Conservation (phyloP, 2,888 invertebrate genomes). For the Julus scanicus region DNA sequence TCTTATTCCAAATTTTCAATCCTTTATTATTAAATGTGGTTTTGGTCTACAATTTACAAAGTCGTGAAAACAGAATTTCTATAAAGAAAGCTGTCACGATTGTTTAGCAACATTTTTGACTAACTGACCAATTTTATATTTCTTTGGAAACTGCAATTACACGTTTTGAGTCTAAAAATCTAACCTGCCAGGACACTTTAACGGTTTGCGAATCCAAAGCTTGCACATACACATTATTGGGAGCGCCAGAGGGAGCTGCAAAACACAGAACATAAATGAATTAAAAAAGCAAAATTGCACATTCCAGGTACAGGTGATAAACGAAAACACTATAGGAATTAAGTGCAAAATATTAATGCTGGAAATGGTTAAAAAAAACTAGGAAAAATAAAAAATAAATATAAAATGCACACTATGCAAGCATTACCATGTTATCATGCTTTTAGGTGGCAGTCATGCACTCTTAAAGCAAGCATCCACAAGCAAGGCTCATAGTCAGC, state of each 20-base stretch:
- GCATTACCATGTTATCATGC: slow-evolving; percentile 52
- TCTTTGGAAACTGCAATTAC: background rate
- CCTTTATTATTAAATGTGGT: too few species aligned
- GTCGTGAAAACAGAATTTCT: background rate
- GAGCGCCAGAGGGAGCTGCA: slow-evolving; percentile 56
- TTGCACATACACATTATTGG: slow-evolving; percentile 55
- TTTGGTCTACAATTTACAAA: background rate
- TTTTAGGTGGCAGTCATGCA: slow-evolving; percentile 43
- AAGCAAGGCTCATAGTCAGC: slow-evolving; percentile 47
- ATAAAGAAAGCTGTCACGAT: background rate
- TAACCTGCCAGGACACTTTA: slow-evolving; percentile 57
- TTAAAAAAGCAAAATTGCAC: slow-evolving; percentile 25
- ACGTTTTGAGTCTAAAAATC: slow-evolving; percentile 11
- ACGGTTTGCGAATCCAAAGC: slow-evolving; percentile 55
- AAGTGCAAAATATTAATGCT: background rate
- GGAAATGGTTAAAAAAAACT: background rate
- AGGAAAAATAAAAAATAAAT: slow-evolving; percentile 34
- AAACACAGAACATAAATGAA: slow-evolving; percentile 41
- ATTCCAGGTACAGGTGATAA: background rate
- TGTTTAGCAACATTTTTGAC: background rate
- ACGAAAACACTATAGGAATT: background rate
- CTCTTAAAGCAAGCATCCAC: slow-evolving; percentile 40
- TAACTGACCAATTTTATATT: background rate
- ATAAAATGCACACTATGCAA: slow-evolving; percentile 24
- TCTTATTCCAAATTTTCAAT: background rate